Base-by-base conservation (phyloP, 2,797 vertebrate genomes). In the Neopelma chrysocephalum region DNA sequence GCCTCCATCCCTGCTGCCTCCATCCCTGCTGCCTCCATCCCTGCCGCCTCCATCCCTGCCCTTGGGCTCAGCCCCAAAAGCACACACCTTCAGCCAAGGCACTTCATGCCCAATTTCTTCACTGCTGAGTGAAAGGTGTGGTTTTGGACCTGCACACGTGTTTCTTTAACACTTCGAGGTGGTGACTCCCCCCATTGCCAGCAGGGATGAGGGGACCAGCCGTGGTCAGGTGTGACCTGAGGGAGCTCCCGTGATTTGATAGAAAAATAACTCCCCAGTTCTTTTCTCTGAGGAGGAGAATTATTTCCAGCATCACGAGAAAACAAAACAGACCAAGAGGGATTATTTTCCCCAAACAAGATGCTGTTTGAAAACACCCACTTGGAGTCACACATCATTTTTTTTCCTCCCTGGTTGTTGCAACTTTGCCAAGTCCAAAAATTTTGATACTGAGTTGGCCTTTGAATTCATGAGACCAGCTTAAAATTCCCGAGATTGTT, bases 311-410 rank as follows among this genome's bases (percentile, higher is more conserved):
- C 34, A 57, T 25, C 77, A 60, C 0, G 0, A 92, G 93, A 82
- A 96, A 93, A 93, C 81, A 94, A 92, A 93, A 56, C 56, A 91
- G 71, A 79, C 70, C 75, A 73, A 94, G 86, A 79, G 32, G 21
- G 75, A 90, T 92, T 92, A 77, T 97, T 90, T 90, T 94, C 86
- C 70, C 83, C 68, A 90, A 93, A 94, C 83, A 93, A 93, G 90
- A 72, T 70, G 56, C 70, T 94, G 77, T 94, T 95, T 95, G 93
- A 91, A 69, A 95, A 94, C 94, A 95, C 90, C 88, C 80, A 93
- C 95, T 90, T 83, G 51, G 53, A 86, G 43, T 90, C 90, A 94
- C 76, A 78, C 66, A 29, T 54, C 10, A 34, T 54, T 71, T 92
- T 90, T 69, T 75, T 91, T 53, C 42, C 23, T 79, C 47, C 40